Evolutionary conservation across 1,140 invertebrate genomes (phyloP).

Genomic region (Drosophila malerkotliana): DNA sequence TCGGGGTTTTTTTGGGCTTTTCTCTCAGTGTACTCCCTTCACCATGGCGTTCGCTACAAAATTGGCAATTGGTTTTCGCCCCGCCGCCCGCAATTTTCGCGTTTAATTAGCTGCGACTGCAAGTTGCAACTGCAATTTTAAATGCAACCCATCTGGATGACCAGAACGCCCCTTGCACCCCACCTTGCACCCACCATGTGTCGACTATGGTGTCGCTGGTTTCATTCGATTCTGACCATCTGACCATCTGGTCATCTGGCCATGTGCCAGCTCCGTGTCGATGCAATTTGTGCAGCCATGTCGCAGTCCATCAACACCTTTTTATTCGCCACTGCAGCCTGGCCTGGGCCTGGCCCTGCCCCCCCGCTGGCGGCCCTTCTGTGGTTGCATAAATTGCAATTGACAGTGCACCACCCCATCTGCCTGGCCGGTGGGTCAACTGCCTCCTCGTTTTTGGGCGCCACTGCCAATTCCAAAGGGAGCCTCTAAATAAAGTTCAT

Average conservation of each 20-base stretch:
- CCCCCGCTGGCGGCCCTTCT: not conserved
- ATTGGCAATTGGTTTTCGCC: conserved; percentile 47
- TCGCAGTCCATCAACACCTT: conserved; percentile 78
- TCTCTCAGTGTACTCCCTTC: not conserved
- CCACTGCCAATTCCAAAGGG: conserved; percentile 2
- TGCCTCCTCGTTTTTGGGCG: not conserved
- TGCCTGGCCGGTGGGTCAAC: not conserved
- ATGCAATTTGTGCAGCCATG: conserved; percentile 77
- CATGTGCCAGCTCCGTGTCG: conserved; percentile 58
- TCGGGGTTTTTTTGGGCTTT: not conserved
- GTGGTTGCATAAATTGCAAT: conserved; percentile 37
- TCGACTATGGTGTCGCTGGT: conserved; percentile 2
- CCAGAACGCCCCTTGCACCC: not conserved
- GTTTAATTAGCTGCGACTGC: conserved; percentile 74
- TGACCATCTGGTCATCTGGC: conserved; percentile 36
- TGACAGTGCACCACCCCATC: conserved; percentile 8
- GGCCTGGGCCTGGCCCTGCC: not conserved
- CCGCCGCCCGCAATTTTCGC: conserved; percentile 60
- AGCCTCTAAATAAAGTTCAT: conserved; percentile 33
- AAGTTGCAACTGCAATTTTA: conserved; percentile 31
- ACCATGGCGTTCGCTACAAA: conserved; percentile 17
- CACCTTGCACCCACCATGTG: not conserved
- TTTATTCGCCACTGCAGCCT: conserved; percentile 51
- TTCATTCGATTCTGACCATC: conserved; percentile 55
- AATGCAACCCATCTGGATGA: conserved; percentile 13